Base-by-base conservation (phyloP, 2,888 invertebrate genomes). In the Seladonia tumulorum region DNA sequence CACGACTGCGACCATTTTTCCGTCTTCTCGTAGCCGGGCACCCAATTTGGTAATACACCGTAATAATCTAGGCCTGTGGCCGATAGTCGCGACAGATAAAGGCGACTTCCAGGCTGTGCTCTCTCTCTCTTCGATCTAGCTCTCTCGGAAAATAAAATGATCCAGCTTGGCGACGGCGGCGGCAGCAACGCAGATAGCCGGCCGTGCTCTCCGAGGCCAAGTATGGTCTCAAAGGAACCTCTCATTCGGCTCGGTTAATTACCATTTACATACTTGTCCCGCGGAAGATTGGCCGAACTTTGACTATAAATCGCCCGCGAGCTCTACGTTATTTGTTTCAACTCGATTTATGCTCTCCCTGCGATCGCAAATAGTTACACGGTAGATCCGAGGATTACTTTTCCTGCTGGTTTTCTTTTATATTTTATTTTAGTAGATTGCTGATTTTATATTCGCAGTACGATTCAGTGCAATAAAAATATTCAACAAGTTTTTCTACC, bases 1-100 rank as follows among this genome's bases (percentile, higher is more conserved):
- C 75, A 82, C 72, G 79, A 83, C 22, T 63, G 39, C 60, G 42
- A 63, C 42, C 35, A 66, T 76, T 83, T 79, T 79, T 78, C 42
- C 70, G 71, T 77, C 66, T 35, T 25, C 73, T 63, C 57, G 66
- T 35, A 18, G 68, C 72, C 76, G 66, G 45, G 77, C 60, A 71
- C 80, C 76, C 80, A 76, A 85, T 82, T 87, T 82, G 82, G 82
- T 68, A 68, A 76, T 70, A 57, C 82, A 68, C 74, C 25, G 80
- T 74, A 80, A 88, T 82, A 82, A 83, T 79, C 77, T 63, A 47
- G 76, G 76, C 63, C 45, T 42, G 45, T 53, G 53, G 77, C 22
- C 22, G 87, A 87, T 86, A 82, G 75, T 35, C 53, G 80, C 57
- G 57, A 63, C 71, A 66, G 77, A 53, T 81, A 81, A 80, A 80